Percentiles rank a stretch among this genome's conserved stretches.
Conservation (phyloP, 2,888 invertebrate genomes). For the Oxytorus armatus region DNA sequence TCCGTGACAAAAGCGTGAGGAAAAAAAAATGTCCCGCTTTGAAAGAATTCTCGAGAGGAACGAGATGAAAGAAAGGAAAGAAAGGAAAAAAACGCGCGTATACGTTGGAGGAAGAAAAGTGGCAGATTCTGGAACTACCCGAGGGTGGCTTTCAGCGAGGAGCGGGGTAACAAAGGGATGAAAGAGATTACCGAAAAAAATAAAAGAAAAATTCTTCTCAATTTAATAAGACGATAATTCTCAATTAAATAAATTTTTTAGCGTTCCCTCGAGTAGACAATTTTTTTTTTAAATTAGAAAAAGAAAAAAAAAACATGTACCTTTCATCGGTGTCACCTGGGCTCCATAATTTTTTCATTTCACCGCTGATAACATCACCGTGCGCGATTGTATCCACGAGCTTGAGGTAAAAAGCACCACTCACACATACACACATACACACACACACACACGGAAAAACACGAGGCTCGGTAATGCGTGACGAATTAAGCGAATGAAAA, state of each 20-base stretch:
- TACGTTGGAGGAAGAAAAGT: too few relatives aligned
- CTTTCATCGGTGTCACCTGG: constrained; percentile 80
- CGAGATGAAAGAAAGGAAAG: too few relatives aligned
- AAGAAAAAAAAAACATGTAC: constrained; percentile 55
- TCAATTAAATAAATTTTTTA: too few relatives aligned
- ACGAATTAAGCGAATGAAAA: too few relatives aligned
- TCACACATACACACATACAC: background rate
- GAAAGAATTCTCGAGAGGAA: background rate
- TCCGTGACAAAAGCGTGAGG: background rate
- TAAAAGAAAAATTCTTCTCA: too few relatives aligned
- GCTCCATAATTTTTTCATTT: constrained; percentile 77
- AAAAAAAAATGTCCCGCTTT: background rate
- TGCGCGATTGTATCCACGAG: constrained; percentile 30
- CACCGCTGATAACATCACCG: constrained; percentile 67
- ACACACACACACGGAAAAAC: background rate
- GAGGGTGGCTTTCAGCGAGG: background rate
- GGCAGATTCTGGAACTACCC: too few relatives aligned
- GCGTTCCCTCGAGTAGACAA: background rate
- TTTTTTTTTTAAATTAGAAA: background rate
- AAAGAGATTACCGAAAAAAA: background rate
- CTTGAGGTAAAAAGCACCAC: constrained; percentile 15
- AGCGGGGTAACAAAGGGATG: background rate
- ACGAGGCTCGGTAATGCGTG: background rate
- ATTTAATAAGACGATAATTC: too few relatives aligned
- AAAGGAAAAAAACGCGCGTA: too few relatives aligned